Percentiles rank a stretch among this genome's conserved stretches.
Conservation (phyloP, 2,113 vertebrate genomes). For the Rafetus swinhoei region DNA sequence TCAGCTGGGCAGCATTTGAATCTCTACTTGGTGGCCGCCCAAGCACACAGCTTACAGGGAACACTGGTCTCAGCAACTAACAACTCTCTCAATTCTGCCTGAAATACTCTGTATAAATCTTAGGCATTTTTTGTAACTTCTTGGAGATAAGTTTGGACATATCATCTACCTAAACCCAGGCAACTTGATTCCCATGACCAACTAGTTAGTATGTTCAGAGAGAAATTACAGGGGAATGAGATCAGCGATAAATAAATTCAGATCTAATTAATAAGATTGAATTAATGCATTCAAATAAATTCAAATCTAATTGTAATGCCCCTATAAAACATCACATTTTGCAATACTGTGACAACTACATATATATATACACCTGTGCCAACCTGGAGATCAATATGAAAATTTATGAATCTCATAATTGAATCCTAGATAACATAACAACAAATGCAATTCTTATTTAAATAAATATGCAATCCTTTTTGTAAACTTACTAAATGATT, state of each 20-base stretch:
- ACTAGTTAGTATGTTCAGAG: rapidly evolving
- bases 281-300: neutral
- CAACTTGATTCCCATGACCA: neutral
- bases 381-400: neutral
- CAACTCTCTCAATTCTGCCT: neutral
- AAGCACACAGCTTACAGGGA: too few relatives aligned
- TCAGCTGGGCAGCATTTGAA: too few relatives aligned
- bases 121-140: neutral
- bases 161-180: neutral
- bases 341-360: neutral
- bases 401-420: neutral
- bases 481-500: neutral
- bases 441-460: neutral
- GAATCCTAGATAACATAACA: neutral
- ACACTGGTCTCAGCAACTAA: neutral
- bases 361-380: neutral
- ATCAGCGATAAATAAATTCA: neutral
- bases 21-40: too few relatives aligned
- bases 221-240: neutral
- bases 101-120: neutral
- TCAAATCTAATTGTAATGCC: neutral
- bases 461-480: neutral
- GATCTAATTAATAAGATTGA: neutral
- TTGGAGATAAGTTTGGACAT: neutral
- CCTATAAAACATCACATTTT: neutral